Percentiles rank a stretch among this genome's conserved stretches.
Conservation (phyloP, 1,140 invertebrate species). For the Eupeodes corollae region DNA sequence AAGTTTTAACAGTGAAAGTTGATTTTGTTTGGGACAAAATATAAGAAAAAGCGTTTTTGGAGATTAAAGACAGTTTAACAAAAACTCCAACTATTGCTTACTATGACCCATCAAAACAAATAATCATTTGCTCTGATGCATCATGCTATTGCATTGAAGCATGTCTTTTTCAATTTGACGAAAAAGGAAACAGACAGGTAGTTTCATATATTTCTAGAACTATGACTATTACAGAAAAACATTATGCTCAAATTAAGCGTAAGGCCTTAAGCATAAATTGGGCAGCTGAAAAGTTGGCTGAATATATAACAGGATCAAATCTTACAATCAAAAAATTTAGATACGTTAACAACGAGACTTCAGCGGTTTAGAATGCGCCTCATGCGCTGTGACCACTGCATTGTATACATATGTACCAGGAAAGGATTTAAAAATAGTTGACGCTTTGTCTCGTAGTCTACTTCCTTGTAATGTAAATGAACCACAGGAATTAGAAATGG, state of each 20-base stretch:
- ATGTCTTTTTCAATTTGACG: slow-evolving; percentile 4
- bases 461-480: slow-evolving; percentile 9
- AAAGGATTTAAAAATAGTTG: slow-evolving; percentile 24
- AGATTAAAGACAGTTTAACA: slow-evolving; percentile 6
- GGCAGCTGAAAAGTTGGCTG: slow-evolving; percentile 31
- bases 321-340: no score
- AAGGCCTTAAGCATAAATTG: slow-evolving; percentile 41
- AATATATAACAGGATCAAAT: slow-evolving; percentile 38
- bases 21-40: background rate
- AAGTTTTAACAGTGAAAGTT: slow-evolving; percentile 14
- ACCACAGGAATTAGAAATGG: no score
- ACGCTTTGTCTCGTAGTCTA: slow-evolving; percentile 20
- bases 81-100: no score
- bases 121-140: slow-evolving; percentile 2
- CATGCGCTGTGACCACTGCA: slow-evolving; percentile 25
- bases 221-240: slow-evolving; percentile 24
- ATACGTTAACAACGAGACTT: no score
- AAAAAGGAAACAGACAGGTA: slow-evolving; percentile 8
- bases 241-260: slow-evolving; percentile 41
- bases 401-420: no score
- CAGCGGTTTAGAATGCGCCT: no score
- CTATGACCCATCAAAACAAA: slow-evolving; percentile 6
- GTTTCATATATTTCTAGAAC: slow-evolving; percentile 35
- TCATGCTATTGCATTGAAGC: slow-evolving; percentile 5
- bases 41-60: slow-evolving; percentile 7